Evolutionary conservation across 2,888 invertebrate genomes (phyloP).

Genomic region (Ochropleura leucogaster): DNA sequence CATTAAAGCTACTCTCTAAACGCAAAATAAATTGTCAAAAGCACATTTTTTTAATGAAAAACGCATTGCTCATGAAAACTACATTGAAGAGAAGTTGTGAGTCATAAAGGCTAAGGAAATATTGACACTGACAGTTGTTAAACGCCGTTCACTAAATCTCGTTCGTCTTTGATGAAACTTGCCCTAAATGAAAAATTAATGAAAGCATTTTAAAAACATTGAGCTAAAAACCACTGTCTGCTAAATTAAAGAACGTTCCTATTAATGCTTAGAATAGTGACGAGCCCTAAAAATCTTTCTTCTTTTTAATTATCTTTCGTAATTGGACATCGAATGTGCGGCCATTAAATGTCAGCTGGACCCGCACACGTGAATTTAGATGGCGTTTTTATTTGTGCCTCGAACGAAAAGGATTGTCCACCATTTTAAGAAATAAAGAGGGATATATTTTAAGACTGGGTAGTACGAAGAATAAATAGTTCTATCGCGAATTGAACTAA

Average conservation of each 20-base stretch:
- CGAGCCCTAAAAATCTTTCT: conserved; percentile 61
- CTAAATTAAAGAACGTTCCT: neutral
- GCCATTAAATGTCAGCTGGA: conserved; percentile 73
- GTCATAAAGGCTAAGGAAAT: no score
- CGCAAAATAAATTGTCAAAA: no score
- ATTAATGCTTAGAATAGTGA: conserved; percentile 8
- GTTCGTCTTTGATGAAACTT: no score
- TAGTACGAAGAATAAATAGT: conserved; percentile 19
- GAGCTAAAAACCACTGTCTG: neutral
- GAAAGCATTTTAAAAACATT: neutral
- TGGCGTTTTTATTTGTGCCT: conserved; percentile 77
- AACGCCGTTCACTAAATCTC: no score
- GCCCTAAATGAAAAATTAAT: no score
- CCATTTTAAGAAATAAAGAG: conserved; percentile 33
- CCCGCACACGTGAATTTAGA: conserved; percentile 74
- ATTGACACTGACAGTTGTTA: no score
- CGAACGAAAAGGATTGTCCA: conserved; percentile 49
- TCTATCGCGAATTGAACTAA: neutral
- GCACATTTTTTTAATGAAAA: no score
- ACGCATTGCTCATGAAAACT: no score
- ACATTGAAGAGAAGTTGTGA: no score
- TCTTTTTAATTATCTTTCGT: conserved; percentile 71
- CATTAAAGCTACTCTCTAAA: no score
- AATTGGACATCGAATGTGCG: conserved; percentile 74
- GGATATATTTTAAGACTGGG: conserved; percentile 27